Percentiles rank a stretch among this genome's conserved stretches.
Conservation (phyloP, 2,113 vertebrate species). For the Okapia johnstoni region DNA sequence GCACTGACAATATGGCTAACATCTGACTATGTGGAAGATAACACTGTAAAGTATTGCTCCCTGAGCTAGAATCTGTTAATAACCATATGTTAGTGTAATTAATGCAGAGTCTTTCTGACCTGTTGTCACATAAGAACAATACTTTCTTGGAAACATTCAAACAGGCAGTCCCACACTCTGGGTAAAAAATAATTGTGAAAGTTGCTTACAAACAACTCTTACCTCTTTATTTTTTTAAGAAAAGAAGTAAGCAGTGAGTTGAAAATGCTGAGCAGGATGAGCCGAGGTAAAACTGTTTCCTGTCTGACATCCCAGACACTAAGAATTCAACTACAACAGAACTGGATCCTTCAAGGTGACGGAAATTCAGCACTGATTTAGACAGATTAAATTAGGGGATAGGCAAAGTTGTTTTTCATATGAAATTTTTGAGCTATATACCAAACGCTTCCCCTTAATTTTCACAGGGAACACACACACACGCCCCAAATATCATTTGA, state of each 20-base stretch:
- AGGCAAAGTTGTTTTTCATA: neutral
- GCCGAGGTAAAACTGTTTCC: neutral
- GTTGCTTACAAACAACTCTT: constrained; percentile 81
- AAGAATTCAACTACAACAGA: constrained; percentile 24
- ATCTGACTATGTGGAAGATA: constrained; percentile 95
- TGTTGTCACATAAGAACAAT: constrained; percentile 94
- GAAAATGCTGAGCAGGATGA: neutral
- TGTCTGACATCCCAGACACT: constrained; percentile 19
- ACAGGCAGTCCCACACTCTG: constrained; percentile 78
- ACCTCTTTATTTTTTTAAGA: constrained; percentile 59
- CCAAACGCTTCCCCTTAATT: neutral
- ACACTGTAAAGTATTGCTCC: constrained; percentile 96
- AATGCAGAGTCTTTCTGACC: constrained; percentile 97
- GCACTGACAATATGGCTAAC: constrained; percentile 99
- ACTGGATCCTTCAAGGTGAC: constrained; percentile 74
- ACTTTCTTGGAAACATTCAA: constrained; percentile 89
- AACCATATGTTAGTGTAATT: constrained; percentile 99
- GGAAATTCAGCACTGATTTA: constrained; percentile 59
- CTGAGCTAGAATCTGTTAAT: constrained; percentile 98
- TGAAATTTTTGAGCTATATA: neutral
- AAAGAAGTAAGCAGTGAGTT: constrained; percentile 44
- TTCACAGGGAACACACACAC: neutral
- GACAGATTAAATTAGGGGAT: neutral
- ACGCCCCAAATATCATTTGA: neutral
- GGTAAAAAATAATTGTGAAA: constrained; percentile 80